Base-by-base conservation (phyloP, 2,888 invertebrate species). In the Caenorhabditis sinica region DNA sequence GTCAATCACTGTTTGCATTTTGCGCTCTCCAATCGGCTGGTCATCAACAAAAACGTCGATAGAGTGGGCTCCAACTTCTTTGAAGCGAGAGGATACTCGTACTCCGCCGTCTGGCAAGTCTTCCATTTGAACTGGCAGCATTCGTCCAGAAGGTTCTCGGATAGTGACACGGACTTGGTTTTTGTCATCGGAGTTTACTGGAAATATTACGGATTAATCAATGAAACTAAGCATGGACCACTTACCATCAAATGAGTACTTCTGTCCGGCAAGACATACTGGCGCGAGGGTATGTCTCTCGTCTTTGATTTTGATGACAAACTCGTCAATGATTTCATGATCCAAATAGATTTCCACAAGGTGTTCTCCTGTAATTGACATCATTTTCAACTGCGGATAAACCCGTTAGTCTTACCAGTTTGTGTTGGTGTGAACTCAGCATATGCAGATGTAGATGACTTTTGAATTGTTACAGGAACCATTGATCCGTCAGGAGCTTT, bases 401-500 rank as follows among this genome's bases (percentile, higher is more conserved):
- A 20, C 1, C 5, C 6, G 17, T 43, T 36, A 45, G 20, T 9
- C 23, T 66, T 43, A 73, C 86, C 86, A 68, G 36, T 83, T 65
- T 69, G 60, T n/a, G 58, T 65, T 23, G 85, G 85, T 11, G 69
- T 77, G 56, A 85, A 85, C 23, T 82, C 89, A 13, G 87, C 85
- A 69, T 90, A 87, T 36, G 89, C 90, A 58, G 88, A 90, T 51
- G 85, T 87, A 23, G 85, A 85, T 56, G 90, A 82, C 40, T 82
- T 82, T 65, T 88, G 87, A 51, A 90, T 75, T 20, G 86, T 73
- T 17, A 89, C 90, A 17, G 90, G 87, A 20, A 92, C 73, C 56
- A 69, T 73, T 30, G 83, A 75, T 77, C 88, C 87, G 72, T 90
- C 87, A 33, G 91, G 91, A 77, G 91, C 91, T 91, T 85, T 79